Base-by-base conservation (phyloP, 2,888 invertebrate genomes). In the Hydriomena furcata region DNA sequence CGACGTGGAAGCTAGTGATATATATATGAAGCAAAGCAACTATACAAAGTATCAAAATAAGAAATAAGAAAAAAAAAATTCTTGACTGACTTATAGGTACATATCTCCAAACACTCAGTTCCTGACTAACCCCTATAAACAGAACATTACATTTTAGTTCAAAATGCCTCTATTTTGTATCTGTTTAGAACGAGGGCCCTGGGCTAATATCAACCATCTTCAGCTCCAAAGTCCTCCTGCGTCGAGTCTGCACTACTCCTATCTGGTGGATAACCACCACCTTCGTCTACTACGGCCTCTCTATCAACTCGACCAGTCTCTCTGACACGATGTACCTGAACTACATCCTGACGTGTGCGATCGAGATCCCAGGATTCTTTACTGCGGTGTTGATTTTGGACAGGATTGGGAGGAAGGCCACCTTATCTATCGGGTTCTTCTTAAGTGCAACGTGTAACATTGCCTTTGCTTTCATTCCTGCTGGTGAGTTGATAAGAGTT, bases 251-350 rank as follows among this genome's bases (percentile, higher is more conserved):
- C 25, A 93, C 93, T 28, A 94, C 95, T 21, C 94, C 94, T 6
- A 91, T 95, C 61, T 95, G 95, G 85, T 95, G 95, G 95, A 92
- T 95, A 38, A 93, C 95, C 1, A 94, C 94, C 56, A 94, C 94
- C 0, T 93, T 96, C 62, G 93, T 96, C 7, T 96, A 95, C 81
- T 96, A 95, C 66, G 96, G 96, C 0, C 82, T 96, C 11, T 94
- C 95, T 8, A 88, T 96, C 55, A 95, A 95, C 80, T 93, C 96
- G 0, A 94, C 95, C 1, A 91, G 93, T 0, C 83, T 96, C 24
- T 92, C 93, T 3, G 95, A 95, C 12, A 93, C 94, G 66, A 94
- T 93, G 76, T 94, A 96, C 73, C 69, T 94, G 3, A 96, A 96
- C 80, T 96, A 66, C 70, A 94, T 95, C 34, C 70, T 93, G 42